These are phyloP conservation scores for Pantherophis alleghaniensis DNA, from an alignment of 2,797 vertebrate species.

Conservation along the genomic window DNA sequence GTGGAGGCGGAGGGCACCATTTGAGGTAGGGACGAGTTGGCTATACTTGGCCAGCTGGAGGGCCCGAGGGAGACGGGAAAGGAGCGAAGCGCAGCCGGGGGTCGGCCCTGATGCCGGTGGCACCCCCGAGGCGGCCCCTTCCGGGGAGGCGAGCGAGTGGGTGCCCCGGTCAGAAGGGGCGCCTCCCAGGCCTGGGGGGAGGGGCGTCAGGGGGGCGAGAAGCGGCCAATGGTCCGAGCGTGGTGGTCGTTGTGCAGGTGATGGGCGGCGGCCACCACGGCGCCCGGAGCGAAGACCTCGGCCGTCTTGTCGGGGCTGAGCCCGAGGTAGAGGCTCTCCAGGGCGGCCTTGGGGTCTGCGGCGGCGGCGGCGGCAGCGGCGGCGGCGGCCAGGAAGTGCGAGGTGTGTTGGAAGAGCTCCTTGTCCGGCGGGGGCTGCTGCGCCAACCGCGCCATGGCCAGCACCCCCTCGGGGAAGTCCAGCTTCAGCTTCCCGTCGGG, in stretches of 20 bases:
- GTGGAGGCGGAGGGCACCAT: background rate
- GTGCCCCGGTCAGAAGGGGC: background rate
- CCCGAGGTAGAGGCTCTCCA: conserved; percentile 96
- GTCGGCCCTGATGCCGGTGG: no score
- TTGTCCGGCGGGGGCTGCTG: conserved; percentile 89
- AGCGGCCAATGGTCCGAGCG: conserved; percentile 89
- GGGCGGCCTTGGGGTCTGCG: conserved; percentile 87
- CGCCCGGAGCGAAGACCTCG: conserved; percentile 83
- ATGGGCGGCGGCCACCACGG: conserved; percentile 49
- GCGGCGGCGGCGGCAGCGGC: background rate
- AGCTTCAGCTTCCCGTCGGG: conserved; percentile 92
- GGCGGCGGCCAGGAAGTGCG: conserved; percentile 68
- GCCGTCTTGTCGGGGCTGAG: conserved; percentile 90
- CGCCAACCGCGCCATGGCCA: conserved; percentile 91
- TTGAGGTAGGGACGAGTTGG: background rate
- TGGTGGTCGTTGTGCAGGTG: conserved; percentile 69
- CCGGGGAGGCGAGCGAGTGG: background rate
- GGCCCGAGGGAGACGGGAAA: no score
- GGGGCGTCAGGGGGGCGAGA: conserved; percentile 86
- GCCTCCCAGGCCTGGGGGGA: rapidly evolving
- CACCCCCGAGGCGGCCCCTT: background rate
- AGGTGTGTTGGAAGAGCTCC: conserved; percentile 88
- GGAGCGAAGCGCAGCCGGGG: no score
- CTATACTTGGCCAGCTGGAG: background rate
- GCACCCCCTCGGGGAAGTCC: conserved; percentile 92